A percentile compares a stretch with the other conserved stretches of the same genome.
These are phyloP conservation scores for Sinosuthora webbiana DNA, from an alignment of 2,113 vertebrate genomes.

Conservation along the genomic window DNA sequence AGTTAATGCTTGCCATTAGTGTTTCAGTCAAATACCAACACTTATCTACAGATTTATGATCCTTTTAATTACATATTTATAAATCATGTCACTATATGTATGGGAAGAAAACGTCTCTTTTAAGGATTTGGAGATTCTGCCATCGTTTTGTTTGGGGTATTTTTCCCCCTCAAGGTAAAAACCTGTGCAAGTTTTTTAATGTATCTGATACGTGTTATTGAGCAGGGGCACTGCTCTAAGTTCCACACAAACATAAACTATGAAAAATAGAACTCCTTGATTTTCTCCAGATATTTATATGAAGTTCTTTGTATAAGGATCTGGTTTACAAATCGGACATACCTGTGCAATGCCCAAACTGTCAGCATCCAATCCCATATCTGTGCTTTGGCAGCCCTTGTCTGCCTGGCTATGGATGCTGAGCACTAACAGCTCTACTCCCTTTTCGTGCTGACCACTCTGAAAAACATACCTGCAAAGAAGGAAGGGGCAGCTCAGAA, in stretches of 20 bases:
- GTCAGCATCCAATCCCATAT: neutral
- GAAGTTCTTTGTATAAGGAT: neutral
- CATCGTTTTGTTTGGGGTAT: neutral
- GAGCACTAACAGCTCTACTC: neutral
- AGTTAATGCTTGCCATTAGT: constrained; percentile 27
- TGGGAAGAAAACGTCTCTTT: neutral
- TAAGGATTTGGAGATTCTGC: neutral
- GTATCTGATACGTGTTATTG: fast-evolving
- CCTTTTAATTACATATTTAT: constrained; percentile 37
- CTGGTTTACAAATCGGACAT: neutral
- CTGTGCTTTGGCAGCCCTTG: neutral
- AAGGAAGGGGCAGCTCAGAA: neutral
- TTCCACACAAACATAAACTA: neutral
- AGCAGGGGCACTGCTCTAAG: neutral
- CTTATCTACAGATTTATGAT: neutral
- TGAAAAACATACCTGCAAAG: neutral
- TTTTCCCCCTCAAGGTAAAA: neutral
- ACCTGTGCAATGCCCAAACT: fast-evolving
- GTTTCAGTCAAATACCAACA: constrained; percentile 2
- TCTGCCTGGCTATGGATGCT: neutral
- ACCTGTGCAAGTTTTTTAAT: neutral
- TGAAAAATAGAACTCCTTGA: neutral
- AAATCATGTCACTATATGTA: neutral
- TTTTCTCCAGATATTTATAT: neutral
- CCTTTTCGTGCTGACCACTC: neutral